Conservation (phyloP, 2,113 vertebrate genomes). For the Oxygymnocypris stewartii region DNA sequence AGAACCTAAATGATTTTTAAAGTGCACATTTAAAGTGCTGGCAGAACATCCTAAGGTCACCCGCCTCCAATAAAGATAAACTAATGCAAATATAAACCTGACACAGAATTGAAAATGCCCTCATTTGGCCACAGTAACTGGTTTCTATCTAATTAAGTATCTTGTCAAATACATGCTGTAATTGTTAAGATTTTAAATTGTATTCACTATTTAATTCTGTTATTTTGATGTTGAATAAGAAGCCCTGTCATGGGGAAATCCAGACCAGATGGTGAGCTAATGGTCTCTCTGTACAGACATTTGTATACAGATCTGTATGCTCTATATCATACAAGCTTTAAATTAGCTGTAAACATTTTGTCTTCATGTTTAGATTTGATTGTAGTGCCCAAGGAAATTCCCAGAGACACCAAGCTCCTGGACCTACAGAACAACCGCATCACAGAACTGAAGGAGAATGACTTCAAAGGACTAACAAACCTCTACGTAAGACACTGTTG, state of each 20-base stretch:
- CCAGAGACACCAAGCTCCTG: constrained; percentile 85
- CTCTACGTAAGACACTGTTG: constrained; percentile 80
- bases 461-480: constrained; percentile 86
- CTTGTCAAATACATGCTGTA: constrained; percentile 1
- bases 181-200: constrained; percentile 25
- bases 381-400: constrained; percentile 83
- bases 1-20: constrained; percentile 5
- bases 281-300: constrained; percentile 49
- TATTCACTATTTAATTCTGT: constrained; percentile 49
- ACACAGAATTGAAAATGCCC: not conserved
- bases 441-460: constrained; percentile 84
- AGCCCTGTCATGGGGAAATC: constrained; percentile 59
- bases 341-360: constrained; percentile 30
- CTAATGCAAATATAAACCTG: not conserved
- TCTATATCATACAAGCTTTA: not conserved
- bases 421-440: constrained; percentile 91
- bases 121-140: constrained; percentile 28
- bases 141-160: not conserved
- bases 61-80: not conserved
- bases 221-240: constrained; percentile 61
- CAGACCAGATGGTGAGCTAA: constrained; percentile 70
- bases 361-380: constrained; percentile 78
- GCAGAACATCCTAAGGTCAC: not conserved
- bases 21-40: not conserved
- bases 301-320: constrained; percentile 59